These are phyloP conservation scores for Phataginus tetradactyla DNA, from an alignment of 2,797 vertebrate species.

Conservation along the genomic window DNA sequence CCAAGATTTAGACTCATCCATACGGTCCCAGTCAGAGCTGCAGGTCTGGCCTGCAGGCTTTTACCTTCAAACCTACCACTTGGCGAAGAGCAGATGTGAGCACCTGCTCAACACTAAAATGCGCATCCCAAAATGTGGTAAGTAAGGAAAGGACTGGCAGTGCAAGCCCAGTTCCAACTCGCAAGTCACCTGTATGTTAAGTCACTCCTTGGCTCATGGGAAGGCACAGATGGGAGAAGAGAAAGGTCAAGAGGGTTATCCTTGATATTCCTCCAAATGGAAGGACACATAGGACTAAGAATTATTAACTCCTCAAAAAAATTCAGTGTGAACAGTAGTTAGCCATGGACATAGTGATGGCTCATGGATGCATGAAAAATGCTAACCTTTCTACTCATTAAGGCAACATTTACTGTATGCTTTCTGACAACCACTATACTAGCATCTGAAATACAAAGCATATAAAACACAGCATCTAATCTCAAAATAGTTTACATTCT, in stretches of 20 bases:
- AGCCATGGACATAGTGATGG: background rate
- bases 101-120: background rate
- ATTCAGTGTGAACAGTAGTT: background rate
- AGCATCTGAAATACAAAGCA: background rate
- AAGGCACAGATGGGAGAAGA: background rate
- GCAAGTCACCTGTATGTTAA: background rate
- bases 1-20: background rate
- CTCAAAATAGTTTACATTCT: background rate
- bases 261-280: background rate
- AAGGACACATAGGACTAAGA: background rate
- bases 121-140: background rate
- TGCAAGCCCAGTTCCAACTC: background rate
- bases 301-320: background rate
- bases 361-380: background rate
- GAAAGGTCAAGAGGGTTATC: background rate
- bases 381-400: background rate
- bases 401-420: background rate
- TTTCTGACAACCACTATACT: background rate
- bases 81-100: background rate
- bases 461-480: background rate
- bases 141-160: background rate
- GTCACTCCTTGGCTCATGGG: background rate
- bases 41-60: rapidly evolving
- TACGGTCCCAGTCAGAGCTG: background rate
- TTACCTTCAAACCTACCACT: background rate